Base-by-base conservation (phyloP, 2,797 vertebrate species). In the Thalassophryne amazonica region DNA sequence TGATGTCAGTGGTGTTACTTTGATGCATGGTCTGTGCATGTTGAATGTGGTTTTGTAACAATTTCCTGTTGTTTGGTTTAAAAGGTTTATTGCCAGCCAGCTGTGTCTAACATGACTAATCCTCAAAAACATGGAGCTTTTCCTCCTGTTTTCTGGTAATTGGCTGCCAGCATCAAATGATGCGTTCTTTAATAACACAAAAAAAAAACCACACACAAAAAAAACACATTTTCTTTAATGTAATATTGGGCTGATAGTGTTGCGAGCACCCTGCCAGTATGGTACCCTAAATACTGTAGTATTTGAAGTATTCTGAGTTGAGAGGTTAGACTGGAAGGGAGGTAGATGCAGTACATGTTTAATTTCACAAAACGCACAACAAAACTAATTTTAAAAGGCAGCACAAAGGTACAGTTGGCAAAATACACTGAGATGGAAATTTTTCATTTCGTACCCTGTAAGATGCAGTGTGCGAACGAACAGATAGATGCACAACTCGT, bases 21-120 rank as follows among this genome's bases (percentile, higher is more conserved):
- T 29, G 14, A 36, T 90, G 95, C 94, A 94, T 95, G 93, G 83
- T 54, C 25, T 83, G 61, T 61, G 95, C 93, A 94, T 92, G 94
- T 42, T 39, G 50, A 70, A 42, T 67, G 62, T 52, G 27, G 46
- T 59, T 45, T 63, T 42, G 54, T 58, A 35, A 28, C 2, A 7
- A 20, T 36, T 41, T 57, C 8, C 25, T 28, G 24, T 30, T 43
- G 21, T 20, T 42, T 43, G 31, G 34, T 60, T 22, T 2, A 31
- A 51, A 36, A 19, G 31, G 67, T 79, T 65, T 40, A 28, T 52
- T 66, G 39, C 43, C 65, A 55, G 71, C 74, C 63, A 47, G 54
- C 49, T 60, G 48, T 14, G 15, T 35, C 52, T 89, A 89, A 88
- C 78, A 51, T 8, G 12, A 90, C 88, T 91, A 90, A 91, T 52